Conservation (phyloP, 1,140 invertebrate species). For the Drosophila ananassae region DNA sequence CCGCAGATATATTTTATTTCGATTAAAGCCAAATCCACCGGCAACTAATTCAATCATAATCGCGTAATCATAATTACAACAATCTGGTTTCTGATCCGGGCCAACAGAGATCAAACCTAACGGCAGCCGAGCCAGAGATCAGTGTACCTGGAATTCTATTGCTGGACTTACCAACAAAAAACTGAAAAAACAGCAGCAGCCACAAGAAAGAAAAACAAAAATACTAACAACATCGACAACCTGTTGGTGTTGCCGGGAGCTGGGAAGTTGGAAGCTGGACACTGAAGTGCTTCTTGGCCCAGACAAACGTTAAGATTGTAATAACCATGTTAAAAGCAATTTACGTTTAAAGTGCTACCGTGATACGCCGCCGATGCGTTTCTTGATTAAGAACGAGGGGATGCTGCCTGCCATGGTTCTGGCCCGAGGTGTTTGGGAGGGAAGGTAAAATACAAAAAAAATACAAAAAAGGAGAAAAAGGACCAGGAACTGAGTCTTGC, state of each 20-base stretch:
- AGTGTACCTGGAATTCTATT: conserved; percentile 40
- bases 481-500: conserved; percentile 43
- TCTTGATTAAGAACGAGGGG: conserved; percentile 74
- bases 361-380: conserved; percentile 81
- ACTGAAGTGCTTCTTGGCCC: conserved; percentile 72
- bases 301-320: conserved; percentile 83
- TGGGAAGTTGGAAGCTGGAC: neutral
- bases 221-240: conserved; percentile 35
- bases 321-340: conserved; percentile 83
- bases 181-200: neutral
- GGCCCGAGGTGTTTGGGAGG: conserved; percentile 3
- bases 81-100: conserved; percentile 26
- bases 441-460: neutral
- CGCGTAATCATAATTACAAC: conserved; percentile 80
- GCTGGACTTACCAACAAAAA: conserved; percentile 5
- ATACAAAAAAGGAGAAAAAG: conserved; percentile 10
- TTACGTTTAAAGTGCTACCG: conserved; percentile 83
- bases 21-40: conserved; percentile 65
- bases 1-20: conserved; percentile 53
- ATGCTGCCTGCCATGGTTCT: neutral
- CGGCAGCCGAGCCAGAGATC: conserved; percentile 21
- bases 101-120: conserved; percentile 16
- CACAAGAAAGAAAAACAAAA: conserved; percentile 1
- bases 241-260: conserved; percentile 45
- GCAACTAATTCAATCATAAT: conserved; percentile 80